Base-by-base conservation (phyloP, 2,888 invertebrate species). In the Spicauda simplicius region DNA sequence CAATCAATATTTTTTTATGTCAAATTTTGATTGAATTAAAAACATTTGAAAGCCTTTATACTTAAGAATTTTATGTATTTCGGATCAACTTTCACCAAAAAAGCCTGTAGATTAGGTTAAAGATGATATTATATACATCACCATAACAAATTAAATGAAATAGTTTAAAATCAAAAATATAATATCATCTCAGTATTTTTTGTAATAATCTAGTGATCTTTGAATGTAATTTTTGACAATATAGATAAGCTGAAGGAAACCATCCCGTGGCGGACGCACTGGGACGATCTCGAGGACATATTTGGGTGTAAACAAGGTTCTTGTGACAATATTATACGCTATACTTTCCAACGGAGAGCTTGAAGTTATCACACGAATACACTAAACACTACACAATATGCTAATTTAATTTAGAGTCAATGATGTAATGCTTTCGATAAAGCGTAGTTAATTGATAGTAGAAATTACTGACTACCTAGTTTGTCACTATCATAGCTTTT, bases 231-330 rank as follows among this genome's bases (percentile, higher is more conserved):
- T 60, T 68, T 65, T 58, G 20, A 62, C 64, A 30, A 61, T 69
- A 30, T 64, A 73, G 73, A 73, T 65, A 54, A 55, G 68, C 68
- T 68, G 71, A 68, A 69, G 71, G 55, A 65, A 55, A 74, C 71
- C 63, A 63, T 77, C 77, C 68, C 64, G 64, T 72, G 70, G 85
- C 76, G 81, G 70, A 72, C 86, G 63, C 84, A 86, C 76, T 90
- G 90, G 89, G 83, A 80, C 76, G 90, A 90, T 12, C 77, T 90
- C 69, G 81, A 81, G 60, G 86, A 90, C 10, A 82, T 90, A 80
- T 88, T 89, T 81, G 74, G 76, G 64, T 75, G 73, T 69, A 67
- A 79, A 72, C 74, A 78, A 83, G 85, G 81, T 87, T 76, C 60
- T 56, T 52, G 58, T 55, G 12, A 45, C 18, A 41, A 19, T 53